Base-by-base conservation (phyloP, 2,113 vertebrate genomes). In the Asarcornis scutulata region DNA sequence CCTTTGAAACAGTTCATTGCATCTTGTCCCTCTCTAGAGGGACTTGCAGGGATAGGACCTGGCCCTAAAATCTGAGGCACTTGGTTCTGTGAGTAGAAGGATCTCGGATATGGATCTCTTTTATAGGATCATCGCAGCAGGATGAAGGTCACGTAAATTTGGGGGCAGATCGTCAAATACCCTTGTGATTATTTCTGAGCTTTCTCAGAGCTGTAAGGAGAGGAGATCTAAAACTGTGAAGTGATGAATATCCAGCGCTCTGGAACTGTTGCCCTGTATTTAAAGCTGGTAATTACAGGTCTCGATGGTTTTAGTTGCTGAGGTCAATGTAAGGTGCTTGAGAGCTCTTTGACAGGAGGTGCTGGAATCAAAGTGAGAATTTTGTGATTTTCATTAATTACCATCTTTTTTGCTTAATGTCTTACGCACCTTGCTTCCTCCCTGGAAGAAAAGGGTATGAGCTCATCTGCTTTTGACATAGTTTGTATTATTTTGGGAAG, bases 171-270 rank as follows among this genome's bases (percentile, higher is more conserved):
- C 21, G 59, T 36, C 13, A 13, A 66, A 23, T 40, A 67, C 42
- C 17, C 13, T n/a, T n/a, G 38, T 27, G 13, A 62, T 17, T 77
- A 13, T 67, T 93, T 62, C 34, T 36, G 21, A 92, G 44, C 34
- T 55, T 67, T 48, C 31, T 27, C 38, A 25, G 11, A 86, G 67
- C 48, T 8, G 8, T 72, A 38, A 38, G 14, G 22, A 26, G 20
- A 40, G 36, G 7, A 22, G 48, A 58, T 10, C 69, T 89, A 58
- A 27, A 91, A 60, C 23, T 29, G 48, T 52, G 89, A 76, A 83
- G 12, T 40, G 17, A 8, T 6, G 10, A 32, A 3, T 42, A 2
- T 10, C 7, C 42, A 64, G 1, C 48, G 38, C 26, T 3, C 2
- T 27, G 52, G 26, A 69, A 29, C n/a, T 73, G 32, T 7, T 91